Evolutionary conservation across 2,113 vertebrate genomes (phyloP).

Genomic region (Cacatua alba): DNA sequence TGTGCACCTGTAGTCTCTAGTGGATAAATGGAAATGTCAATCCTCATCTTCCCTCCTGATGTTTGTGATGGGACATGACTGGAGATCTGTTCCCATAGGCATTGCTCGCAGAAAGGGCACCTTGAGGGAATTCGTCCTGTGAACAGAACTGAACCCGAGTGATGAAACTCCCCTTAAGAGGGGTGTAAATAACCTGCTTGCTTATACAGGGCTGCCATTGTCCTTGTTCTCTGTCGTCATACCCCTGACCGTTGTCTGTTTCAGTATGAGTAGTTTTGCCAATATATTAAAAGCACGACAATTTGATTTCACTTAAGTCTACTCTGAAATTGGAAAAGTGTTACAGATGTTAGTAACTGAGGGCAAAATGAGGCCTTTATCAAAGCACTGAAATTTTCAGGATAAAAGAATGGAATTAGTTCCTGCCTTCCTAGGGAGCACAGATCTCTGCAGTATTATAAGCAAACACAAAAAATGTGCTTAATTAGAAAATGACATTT

Average conservation of each 20-base stretch:
- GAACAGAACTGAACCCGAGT: constrained; percentile 74
- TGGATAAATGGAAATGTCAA: not conserved
- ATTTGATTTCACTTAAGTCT: not conserved
- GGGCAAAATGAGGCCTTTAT: not conserved
- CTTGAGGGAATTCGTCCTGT: constrained; percentile 80
- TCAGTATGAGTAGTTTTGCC: not conserved
- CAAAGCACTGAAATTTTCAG: not conserved
- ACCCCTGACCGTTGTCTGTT: not conserved
- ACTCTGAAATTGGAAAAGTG: not conserved
- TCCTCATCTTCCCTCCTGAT: not conserved
- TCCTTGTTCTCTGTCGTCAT: not conserved
- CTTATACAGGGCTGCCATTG: constrained; percentile 63
- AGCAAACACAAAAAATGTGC: rapidly evolving
- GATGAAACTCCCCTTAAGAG: constrained; percentile 81
- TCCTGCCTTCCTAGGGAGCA: not conserved
- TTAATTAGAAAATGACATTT: not conserved
- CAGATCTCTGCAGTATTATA: not conserved
- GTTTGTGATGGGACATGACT: constrained; percentile 45
- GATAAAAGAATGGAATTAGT: not conserved
- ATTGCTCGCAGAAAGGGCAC: constrained; percentile 81
- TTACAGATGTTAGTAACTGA: not conserved
- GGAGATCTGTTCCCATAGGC: constrained; percentile 80
- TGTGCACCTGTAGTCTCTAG: not conserved
- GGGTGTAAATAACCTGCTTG: constrained; percentile 73
- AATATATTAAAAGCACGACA: not conserved